Percentiles rank a stretch among this genome's conserved stretches.
Evolutionary conservation across 2,888 invertebrate species (phyloP).

Genomic region (Drosophila helvetica): DNA sequence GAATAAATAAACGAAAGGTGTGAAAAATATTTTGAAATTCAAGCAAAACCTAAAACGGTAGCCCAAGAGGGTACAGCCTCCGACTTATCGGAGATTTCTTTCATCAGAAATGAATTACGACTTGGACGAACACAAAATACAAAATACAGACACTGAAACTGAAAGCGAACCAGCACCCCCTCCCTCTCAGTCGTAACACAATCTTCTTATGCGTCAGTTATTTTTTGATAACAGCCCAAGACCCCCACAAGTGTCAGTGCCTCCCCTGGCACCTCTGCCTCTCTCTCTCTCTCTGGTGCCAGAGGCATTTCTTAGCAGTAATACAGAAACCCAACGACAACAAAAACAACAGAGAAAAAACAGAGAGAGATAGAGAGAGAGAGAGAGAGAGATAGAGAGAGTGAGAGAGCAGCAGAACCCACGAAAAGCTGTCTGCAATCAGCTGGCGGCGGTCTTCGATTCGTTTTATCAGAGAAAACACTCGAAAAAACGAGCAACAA

Average conservation of each 20-base stretch:
- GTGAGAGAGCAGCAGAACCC: constrained; percentile 27
- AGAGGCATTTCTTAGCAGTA: too few species aligned
- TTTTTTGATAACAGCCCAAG: constrained; percentile 47
- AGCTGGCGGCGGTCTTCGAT: constrained; percentile 51
- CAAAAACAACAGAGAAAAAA: too few species aligned
- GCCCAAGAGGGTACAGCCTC: constrained; percentile 17
- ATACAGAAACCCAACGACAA: too few species aligned
- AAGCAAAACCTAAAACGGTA: constrained; percentile 15
- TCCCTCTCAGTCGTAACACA: constrained; percentile 24
- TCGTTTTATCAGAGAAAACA: constrained; percentile 39
- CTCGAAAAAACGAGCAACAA: constrained; percentile 28
- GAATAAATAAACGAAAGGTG: constrained; percentile 42
- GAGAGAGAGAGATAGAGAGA: constrained; percentile 49
- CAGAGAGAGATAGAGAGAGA: constrained; percentile 50
- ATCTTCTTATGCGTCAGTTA: constrained; percentile 60
- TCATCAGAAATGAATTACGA: constrained; percentile 22
- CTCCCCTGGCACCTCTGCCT: not conserved
- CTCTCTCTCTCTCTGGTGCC: not conserved
- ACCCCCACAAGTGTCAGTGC: constrained; percentile 4
- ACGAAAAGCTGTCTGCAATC: constrained; percentile 49
- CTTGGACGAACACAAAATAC: constrained; percentile 16
- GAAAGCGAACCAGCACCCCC: constrained; percentile 7
- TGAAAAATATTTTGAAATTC: constrained; percentile 37
- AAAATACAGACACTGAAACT: not conserved
- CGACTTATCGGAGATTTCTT: constrained; percentile 39